phyloP scores from a whole-genome alignment of 2,888 invertebrate species.

The Lasioglossum morio region DNA sequence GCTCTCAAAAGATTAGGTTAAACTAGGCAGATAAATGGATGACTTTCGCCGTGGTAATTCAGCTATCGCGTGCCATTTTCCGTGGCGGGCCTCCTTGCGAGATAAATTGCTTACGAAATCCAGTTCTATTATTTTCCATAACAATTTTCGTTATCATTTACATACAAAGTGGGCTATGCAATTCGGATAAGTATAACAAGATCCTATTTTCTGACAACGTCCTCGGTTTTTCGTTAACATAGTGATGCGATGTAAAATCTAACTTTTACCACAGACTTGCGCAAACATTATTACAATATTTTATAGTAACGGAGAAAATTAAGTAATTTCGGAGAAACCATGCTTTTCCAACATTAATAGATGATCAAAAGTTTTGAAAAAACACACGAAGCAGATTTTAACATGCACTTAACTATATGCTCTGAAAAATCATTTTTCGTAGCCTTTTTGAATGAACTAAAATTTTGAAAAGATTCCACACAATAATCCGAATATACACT shows the following conservation, averaged over 20 bases:
- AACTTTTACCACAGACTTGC: background rate
- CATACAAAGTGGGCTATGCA: background rate
- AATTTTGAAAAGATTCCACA: background rate
- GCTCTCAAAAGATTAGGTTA: conserved; percentile 54
- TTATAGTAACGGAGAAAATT: background rate
- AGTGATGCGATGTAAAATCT: background rate
- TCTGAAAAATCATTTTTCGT: background rate
- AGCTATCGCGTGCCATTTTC: conserved; percentile 59
- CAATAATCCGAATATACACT: background rate
- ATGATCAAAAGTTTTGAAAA: too few relatives aligned
- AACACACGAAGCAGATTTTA: too few relatives aligned
- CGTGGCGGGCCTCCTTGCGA: background rate
- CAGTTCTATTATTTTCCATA: conserved; percentile 15
- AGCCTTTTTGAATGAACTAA: background rate
- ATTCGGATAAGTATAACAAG: conserved; percentile 11
- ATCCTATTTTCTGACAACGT: conserved; percentile 9
- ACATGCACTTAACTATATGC: background rate
- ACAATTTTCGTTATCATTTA: conserved; percentile 17
- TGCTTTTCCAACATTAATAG: too few relatives aligned
- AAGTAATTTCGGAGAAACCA: background rate
- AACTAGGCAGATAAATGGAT: conserved; percentile 49
- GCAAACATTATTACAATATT: background rate
- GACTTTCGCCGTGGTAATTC: conserved; percentile 58
- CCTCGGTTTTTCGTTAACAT: background rate
- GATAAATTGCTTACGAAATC: conserved; percentile 12